Evolutionary conservation across 2,113 vertebrate species (phyloP), one percentile per base, ranked within the genome.

Genomic region (Gadus chalcogrammus): DNA sequence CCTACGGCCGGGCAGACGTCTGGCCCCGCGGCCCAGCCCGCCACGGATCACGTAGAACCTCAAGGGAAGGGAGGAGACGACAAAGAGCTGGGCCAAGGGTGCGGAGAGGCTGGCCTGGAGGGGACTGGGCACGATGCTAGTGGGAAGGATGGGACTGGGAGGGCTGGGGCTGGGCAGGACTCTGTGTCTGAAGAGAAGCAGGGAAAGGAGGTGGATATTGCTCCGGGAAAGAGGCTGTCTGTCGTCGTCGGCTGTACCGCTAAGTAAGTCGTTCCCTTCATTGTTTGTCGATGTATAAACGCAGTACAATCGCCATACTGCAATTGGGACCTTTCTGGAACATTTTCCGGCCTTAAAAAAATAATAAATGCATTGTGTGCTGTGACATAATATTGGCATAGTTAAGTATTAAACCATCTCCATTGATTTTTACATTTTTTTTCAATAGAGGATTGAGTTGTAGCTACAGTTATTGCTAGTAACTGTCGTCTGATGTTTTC

Each of bases 221-320:
- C 79, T 22, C 91, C 95, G 5, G 93, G 94, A 59, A 89, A 83
- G 61, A 93, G 80, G 74, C 69, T 85, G 22, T 88, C 76, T 2
- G 1, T 97, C 16, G 71, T 66, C 11, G 67, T 98, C 1, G 20
- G 62, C 2, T 98, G 96, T 65, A 84, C 89, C 42, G 92, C 94
- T 73, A 92, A 88, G 92, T 91, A 70, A 87, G 90, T 79, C 16
- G 2, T 62, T 52, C 42, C 22, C 5, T 7, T 13, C 13, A 11
- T 48, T 48, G 2, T 13, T 13, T 7, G 42, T 48, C 8, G 11
- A 48, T 48, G 8, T 13, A 58, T n/a, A 5, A 9, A 16, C 16
- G 3, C 55, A 58, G n/a, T 58, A 16, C 3, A 2, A 58, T 13
- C 55, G 17, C 8, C 42, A 48, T 12, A 48, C 42, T 48, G 42